Evolutionary conservation across 2,797 vertebrate species (phyloP), one percentile per base, ranked within the genome.

Genomic region (Mormyrops boulengeri): DNA sequence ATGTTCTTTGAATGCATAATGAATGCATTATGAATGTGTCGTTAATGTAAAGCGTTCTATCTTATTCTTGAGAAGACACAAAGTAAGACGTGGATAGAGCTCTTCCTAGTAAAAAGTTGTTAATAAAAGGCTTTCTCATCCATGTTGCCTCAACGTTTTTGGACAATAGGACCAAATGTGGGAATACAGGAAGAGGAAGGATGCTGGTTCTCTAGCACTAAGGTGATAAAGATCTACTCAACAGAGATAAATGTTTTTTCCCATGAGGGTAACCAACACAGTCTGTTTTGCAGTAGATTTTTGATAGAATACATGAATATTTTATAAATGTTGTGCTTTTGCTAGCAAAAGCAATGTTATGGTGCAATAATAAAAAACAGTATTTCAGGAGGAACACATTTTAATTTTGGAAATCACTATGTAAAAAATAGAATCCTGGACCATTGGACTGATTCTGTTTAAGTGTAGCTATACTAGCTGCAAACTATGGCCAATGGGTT

Each of bases 161-260:
- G 22, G 87, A 92, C 92, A 92, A 91, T 91, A 66, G 88, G 17
- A 52, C 55, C 11, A 69, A 84, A 62, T 92, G 91, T 93, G 91
- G 90, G 92, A 93, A 92, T 92, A 52, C 66, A 91, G 92, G 62
- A 89, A 88, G 90, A 92, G 92, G 92, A 93, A 92, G 91, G 90
- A 91, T 91, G 84, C 52, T 52, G 88, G 91, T 91, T 92, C 90
- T 92, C 60, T 88, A 69, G 85, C 88, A 91, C 55, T 11, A 50
- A 57, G 88, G 55, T 34, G 90, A 92, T 92, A 91, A 92, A 38
- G 22, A 92, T 91, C 90, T 88, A 85, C 90, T 84, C 26, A 90
- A n/a, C 8, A 6, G 73, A 62, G 62, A 82, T 89, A 88, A 89
- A 88, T 89, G 90, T 38, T 91, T 92, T 50, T 91, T 92, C 90